These are phyloP conservation scores for Thryonomys swinderianus DNA, from an alignment of 2,113 vertebrate species.

Conservation along the genomic window DNA sequence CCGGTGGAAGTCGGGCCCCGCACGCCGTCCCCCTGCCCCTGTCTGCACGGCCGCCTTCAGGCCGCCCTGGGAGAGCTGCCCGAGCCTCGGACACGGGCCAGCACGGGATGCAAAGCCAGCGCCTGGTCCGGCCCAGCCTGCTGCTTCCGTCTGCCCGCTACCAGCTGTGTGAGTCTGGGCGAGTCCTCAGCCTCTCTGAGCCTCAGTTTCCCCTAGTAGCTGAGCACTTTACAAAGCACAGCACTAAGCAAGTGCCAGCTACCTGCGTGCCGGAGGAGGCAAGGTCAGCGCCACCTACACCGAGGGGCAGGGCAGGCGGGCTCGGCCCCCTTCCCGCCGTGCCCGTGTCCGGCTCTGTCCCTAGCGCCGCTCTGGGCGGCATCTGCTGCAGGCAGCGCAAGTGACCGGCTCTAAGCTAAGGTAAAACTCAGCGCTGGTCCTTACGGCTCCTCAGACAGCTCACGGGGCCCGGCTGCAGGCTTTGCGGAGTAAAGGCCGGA, in stretches of 20 bases:
- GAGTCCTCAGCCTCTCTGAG: constrained; percentile 35
- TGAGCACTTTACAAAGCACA: constrained; percentile 30
- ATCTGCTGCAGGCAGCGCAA: neutral
- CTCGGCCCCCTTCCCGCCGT: neutral
- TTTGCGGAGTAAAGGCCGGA: constrained; percentile 52
- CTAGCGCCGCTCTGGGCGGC: neutral
- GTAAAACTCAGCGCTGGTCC: constrained; percentile 44
- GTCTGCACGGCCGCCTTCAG: too few relatives aligned
- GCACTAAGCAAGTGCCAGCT: neutral
- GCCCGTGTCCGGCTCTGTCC: neutral
- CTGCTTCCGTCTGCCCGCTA: neutral
- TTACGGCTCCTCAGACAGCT: constrained; percentile 67
- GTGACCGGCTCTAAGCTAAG: constrained; percentile 41
- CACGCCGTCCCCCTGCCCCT: too few relatives aligned
- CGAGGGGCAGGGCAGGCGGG: constrained; percentile 14
- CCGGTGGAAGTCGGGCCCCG: too few relatives aligned
- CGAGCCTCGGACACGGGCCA: neutral
- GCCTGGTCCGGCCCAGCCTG: neutral
- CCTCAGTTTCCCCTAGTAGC: neutral
- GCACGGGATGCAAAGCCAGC: neutral
- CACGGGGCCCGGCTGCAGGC: constrained; percentile 38
- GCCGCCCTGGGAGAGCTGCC: neutral
- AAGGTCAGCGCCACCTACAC: neutral
- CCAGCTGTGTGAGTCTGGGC: neutral
- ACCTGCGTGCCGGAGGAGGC: neutral